phyloP scores from a whole-genome alignment of 2,113 vertebrate genomes.

The Triplophysa tibetana region DNA sequence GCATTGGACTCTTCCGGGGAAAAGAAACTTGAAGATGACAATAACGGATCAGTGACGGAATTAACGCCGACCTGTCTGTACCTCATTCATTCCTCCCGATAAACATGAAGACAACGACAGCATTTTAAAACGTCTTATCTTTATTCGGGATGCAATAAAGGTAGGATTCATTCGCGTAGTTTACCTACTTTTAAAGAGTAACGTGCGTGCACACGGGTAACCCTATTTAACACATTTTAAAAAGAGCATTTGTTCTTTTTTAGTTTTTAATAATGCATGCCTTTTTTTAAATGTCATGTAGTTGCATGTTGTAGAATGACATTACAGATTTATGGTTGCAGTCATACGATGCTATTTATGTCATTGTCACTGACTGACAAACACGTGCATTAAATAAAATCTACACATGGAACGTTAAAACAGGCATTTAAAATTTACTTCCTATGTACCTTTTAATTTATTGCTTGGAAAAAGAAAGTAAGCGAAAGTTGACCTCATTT shows the following conservation, averaged over 20 bases:
- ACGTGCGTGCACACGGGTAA: no score
- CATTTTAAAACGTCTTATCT: not conserved
- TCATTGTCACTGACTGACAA: not conserved
- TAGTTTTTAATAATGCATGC: no score
- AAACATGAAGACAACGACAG: not conserved
- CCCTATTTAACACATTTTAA: no score
- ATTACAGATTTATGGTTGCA: not conserved
- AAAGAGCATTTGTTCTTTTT: no score
- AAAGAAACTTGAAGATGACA: conserved; percentile 26
- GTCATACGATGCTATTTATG: no score
- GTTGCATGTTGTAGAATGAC: not conserved
- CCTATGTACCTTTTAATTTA: not conserved
- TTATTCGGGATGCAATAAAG: not conserved
- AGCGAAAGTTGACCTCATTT: not conserved
- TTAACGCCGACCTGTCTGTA: not conserved
- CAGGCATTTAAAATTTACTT: not conserved
- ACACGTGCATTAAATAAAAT: not conserved
- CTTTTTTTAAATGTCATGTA: no score
- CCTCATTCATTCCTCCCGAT: not conserved
- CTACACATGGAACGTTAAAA: not conserved
- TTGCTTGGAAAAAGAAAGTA: not conserved
- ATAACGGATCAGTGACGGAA: conserved; percentile 26
- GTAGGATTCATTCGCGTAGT: not conserved
- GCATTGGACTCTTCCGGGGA: conserved; percentile 20
- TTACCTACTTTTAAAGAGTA: not conserved